Base-by-base conservation (phyloP, 2,888 invertebrate species). In the Ashinkailepas kermadecensis region DNA sequence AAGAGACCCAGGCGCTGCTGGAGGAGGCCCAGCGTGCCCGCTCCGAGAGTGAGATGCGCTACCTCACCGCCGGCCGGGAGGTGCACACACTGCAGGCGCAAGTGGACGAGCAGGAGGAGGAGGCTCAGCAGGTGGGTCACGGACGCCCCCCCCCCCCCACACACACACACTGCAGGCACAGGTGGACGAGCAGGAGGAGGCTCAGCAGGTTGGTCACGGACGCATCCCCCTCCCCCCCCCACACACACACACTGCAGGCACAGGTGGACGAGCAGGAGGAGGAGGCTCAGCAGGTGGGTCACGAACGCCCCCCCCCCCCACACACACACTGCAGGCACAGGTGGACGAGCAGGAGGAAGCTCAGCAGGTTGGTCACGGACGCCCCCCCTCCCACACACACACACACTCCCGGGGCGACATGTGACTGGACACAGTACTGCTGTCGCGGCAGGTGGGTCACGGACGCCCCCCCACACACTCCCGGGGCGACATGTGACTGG, bases 111-210 rank as follows among this genome's bases (percentile, higher is more conserved):
- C 95, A 95, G 80, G 97, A 97, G 87, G 97, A 97, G 86, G 96
- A 97, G 87, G 90, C 96, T 82, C 92, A 94, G 0, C 95, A 96
- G 88, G 91, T 91, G 67, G 62, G 81, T 23, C 81, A 81, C 12
- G 82, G 80, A 21, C 65, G 8, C n/a, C 59, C 39, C 39, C 39
- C 39, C 39, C 39, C 39, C 1, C 39, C 1, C 39, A 39, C 39
- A 39, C 39, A 39, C 39, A 39, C 39, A 39, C 39, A 39, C 4
- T 96, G 21, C 91, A 95, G 85, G 92, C 93, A 13, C 94, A 84
- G 83, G 89, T 96, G n/a, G 97, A 97, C 86, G 97, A 97, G 86
- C 95, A 97, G 87, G 97, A 97, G 86, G 96, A 97, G 87, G 90
- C 96, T 82, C 92, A 94, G 0, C 95, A 96, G 88, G 91, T 91